These are phyloP conservation scores for Malurus cyaneus DNA, from an alignment of 2,113 vertebrate genomes.

Conservation along the genomic window DNA sequence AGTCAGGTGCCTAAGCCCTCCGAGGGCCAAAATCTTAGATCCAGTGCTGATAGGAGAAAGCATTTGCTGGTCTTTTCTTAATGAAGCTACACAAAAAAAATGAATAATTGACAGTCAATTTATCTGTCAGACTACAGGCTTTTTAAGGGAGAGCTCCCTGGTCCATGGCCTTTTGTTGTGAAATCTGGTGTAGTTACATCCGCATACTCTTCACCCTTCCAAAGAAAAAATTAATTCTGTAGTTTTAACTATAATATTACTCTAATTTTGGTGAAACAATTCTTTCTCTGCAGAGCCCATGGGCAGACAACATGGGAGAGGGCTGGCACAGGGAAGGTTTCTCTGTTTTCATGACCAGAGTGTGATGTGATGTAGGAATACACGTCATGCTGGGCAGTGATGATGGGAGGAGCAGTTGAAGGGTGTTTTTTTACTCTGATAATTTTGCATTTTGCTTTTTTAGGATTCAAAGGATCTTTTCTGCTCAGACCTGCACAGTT, in stretches of 20 bases:
- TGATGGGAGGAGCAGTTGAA: not conserved
- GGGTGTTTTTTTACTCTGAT: not conserved
- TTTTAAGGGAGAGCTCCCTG: not conserved
- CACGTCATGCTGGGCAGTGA: not conserved
- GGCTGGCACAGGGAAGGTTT: not conserved
- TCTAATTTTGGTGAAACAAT: not conserved
- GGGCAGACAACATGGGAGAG: not conserved
- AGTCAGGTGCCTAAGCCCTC: not conserved
- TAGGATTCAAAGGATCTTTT: not conserved
- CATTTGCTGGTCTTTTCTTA: not conserved
- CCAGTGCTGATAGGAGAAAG: not conserved
- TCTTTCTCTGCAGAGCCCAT: not conserved
- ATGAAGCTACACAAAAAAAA: not conserved
- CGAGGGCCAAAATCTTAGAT: not conserved
- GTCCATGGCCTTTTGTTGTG: not conserved
- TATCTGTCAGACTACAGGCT: not conserved
- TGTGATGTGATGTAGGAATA: not conserved
- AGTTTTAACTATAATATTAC: not conserved
- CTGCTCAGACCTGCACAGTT: not conserved
- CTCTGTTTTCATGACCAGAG: not conserved
- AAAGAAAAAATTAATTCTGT: not conserved
- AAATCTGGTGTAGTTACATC: not conserved
- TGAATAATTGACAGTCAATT: not conserved
- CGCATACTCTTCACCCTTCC: not conserved
- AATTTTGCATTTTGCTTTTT: not conserved